These are phyloP conservation scores for Phyllostomus hastatus DNA, from an alignment of 2,113 vertebrate species.

Conservation along the genomic window DNA sequence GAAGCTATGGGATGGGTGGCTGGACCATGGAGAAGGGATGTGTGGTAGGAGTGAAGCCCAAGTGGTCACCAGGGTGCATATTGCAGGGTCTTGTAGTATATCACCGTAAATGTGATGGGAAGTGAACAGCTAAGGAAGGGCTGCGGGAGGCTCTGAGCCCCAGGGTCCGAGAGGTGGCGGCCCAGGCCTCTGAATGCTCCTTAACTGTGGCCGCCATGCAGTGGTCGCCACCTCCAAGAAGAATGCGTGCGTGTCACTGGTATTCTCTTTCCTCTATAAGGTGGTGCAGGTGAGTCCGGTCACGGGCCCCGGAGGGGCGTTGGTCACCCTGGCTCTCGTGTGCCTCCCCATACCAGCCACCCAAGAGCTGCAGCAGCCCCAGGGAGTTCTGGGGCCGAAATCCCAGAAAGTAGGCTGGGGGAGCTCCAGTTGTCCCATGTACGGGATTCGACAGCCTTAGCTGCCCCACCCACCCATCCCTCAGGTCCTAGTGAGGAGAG, in stretches of 20 bases:
- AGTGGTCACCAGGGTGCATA: constrained; percentile 72
- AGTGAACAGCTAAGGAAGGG: background rate
- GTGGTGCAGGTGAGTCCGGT: constrained; percentile 91
- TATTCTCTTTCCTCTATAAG: constrained; percentile 99
- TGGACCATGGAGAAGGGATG: constrained; percentile 32
- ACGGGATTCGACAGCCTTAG: background rate
- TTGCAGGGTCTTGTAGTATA: fast-evolving
- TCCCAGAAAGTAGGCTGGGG: background rate
- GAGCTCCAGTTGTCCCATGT: too few relatives aligned
- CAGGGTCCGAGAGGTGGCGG: fast-evolving
- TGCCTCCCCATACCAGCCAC: background rate
- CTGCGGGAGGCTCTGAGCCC: background rate
- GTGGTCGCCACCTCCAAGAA: constrained; percentile 99
- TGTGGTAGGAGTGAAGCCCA: constrained; percentile 71
- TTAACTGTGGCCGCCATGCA: constrained; percentile 80
- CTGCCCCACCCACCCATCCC: background rate
- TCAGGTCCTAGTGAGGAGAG: background rate
- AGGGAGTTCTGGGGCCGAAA: background rate
- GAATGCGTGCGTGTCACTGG: constrained; percentile 95
- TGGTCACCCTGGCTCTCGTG: fast-evolving
- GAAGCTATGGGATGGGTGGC: fast-evolving
- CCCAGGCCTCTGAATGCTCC: constrained; percentile 40
- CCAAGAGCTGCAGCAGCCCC: background rate
- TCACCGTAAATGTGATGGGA: background rate
- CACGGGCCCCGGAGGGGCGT: fast-evolving